A percentile compares a stretch with the other conserved stretches of the same genome.
Conservation (phyloP, 2,888 invertebrate species). For the Altica lythri region DNA sequence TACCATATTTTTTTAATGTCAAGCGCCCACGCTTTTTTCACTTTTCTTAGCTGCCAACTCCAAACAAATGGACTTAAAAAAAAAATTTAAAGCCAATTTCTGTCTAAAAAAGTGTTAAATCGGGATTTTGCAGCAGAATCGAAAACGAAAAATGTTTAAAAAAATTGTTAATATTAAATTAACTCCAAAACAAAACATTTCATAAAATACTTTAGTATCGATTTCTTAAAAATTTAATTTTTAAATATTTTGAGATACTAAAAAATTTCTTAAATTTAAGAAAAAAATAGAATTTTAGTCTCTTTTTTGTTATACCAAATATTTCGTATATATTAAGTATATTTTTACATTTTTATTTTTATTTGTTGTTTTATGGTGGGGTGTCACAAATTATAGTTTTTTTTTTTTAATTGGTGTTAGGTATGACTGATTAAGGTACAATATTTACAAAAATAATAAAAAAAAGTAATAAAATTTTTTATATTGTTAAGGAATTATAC, state of each 20-base stretch:
- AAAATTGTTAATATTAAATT: too few relatives aligned
- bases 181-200: background rate
- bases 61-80: too few relatives aligned
- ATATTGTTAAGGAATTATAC: background rate
- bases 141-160: too few relatives aligned
- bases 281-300: too few relatives aligned
- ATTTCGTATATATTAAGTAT: constrained; percentile 2
- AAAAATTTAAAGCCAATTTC: too few relatives aligned
- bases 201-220: background rate
- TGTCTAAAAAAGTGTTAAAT: too few relatives aligned
- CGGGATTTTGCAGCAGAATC: too few relatives aligned
- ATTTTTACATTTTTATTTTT: constrained; percentile 9
- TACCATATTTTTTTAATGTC: too few relatives aligned
- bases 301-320: constrained; percentile 13
- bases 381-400: constrained; percentile 10
- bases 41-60: too few relatives aligned
- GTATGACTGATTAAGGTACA: constrained; percentile 17
- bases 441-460: background rate
- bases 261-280: background rate
- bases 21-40: too few relatives aligned
- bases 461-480: constrained; percentile 3
- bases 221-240: background rate
- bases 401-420: constrained; percentile 14
- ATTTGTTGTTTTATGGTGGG: constrained; percentile 16
- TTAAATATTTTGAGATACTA: too few relatives aligned